Base-by-base conservation (phyloP, 2,113 vertebrate species). In the Corythornis madagascariensis region DNA sequence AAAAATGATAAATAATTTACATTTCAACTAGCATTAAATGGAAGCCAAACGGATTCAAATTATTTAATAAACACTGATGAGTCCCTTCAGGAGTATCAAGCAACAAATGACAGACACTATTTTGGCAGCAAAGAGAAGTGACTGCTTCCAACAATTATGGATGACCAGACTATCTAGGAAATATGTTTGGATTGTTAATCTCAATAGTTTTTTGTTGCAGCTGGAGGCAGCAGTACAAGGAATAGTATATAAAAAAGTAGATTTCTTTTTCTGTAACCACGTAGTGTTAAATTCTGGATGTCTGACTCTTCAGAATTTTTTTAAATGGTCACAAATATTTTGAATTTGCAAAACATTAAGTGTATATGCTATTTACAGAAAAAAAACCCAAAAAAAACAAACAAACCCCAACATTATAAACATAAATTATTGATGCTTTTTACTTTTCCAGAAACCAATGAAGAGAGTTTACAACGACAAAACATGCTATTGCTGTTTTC, bases 61-160 rank as follows among this genome's bases (percentile, higher is more conserved):
- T 76, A 64, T 92, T 92, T 85, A 79, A 87, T 92, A 69, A 92
- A 91, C 13, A 31, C 40, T 84, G 29, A 5, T 89, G 76, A 75
- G 24, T 89, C 84, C 87, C 71, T 79, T 72, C 50, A 95, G 93
- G 87, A 91, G 42, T 87, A 91, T 92, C 82, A 93, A 24, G 42
- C 53, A 92, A 72, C 71, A 83, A 59, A 77, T 88, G 63, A 87
- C 52, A 75, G 82, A 76, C 71, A 89, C n/a, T 33, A 66, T 83
- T 73, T 93, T 94, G 94, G 94, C 95, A 85, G 55, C 16, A 24
- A 71, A 48, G 65, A 67, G 38, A 86, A 85, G n/a, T 80, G 63
- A 10, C 66, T 94, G 67, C 75, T 95, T 92, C 83, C 77, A 90
- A 61, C 14, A 89, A 61, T 69, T 85, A 75, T 48, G 81, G 70